Base-by-base conservation (phyloP, 2,113 vertebrate species). In the Bothrops jararaca region DNA sequence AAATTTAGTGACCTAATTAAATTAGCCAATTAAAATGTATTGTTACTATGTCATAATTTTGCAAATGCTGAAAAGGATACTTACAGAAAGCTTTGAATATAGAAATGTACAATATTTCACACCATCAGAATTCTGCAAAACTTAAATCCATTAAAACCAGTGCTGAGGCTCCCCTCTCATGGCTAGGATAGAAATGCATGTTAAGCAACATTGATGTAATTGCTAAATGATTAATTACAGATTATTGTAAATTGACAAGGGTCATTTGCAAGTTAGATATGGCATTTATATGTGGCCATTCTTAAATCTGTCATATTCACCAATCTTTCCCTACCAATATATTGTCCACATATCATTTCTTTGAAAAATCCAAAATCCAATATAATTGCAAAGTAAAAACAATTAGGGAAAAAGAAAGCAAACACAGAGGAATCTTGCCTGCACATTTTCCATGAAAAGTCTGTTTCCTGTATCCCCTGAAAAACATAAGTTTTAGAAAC, bases 1-100 rank as follows among this genome's bases (percentile, higher is more conserved):
- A 96, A 91, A 94, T 29, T 58, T 42, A 93, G 3, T 93, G 60
- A 88, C 94, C 74, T 91, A 93, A 88, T 57, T 92, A 86, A 95
- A 94, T 92, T 52, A 91, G 3, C 60, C 34, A 90, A 91, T 89
- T 94, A 86, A n/a, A 26, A 91, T 86, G 24, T 57, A 57, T 34
- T 74, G 92, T 91, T 85, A 13, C 18, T 91, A 52, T 50, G 45
- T 39, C 15, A 9, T 0, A 94, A 12, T 90, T 86, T 91, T 89
- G 39, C 64, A 89, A 92, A 85, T 92, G 64, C 54, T 92, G 74
- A 90, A 93, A 94, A 64, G 54, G 39, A 26, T 1, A 0, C 5
- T 34, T 95, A 87, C 57, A 94, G 92, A 29, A 34, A 9, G 69
- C 34, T 6, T 45, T 42, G 69, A 60, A 34, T 69, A 87, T 91